Base-by-base conservation (phyloP, 2,888 invertebrate genomes). In the Drosophila fungiperda region DNA sequence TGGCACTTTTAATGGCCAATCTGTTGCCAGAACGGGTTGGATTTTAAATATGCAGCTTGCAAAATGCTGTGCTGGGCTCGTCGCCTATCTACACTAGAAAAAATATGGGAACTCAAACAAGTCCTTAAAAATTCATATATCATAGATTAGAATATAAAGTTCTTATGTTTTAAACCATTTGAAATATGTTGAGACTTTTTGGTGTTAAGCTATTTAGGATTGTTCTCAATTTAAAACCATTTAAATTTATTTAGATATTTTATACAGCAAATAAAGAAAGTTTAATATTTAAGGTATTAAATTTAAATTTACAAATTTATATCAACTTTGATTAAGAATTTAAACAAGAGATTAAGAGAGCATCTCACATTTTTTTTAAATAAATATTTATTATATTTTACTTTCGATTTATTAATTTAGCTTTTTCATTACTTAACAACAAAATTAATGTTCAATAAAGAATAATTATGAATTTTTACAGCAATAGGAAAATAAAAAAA, bases 21-120 rank as follows among this genome's bases (percentile, higher is more conserved):
- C 72, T 82, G 84, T 82, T 80, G 62, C 71, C 71, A 60, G 71
- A n/a, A n/a, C 29, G 57, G 32, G 50, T 53, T 26, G 59, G 55
- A 36, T 12, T 60, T 62, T 54, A 54, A 54, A 35, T 61, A 68
- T 71, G 64, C 57, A 68, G 38, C 55, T 67, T 71, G 78, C 67
- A 63, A 29, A 20, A 72, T 73, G 74, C 69, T 71, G 63, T 75
- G 69, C 62, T 71, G 60, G 42, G 50, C 58, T 61, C 57, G 32
- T 67, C 33, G 48, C 38, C 53, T 38, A 67, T n/a, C 59, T 64
- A 45, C 59, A 55, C 38, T 38, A 12, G 1, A 29, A 12, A 55
- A 55, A 55, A 55, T 26, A n/a, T 7, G 45, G 4, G 0, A 7
- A 15, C 45, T 7, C 45, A 45, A 20, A 12, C 2, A 45, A 45